Percentiles rank a stretch among this genome's conserved stretches.
phyloP scores from a whole-genome alignment of 2,888 invertebrate genomes.

The Tipula lateralis region DNA sequence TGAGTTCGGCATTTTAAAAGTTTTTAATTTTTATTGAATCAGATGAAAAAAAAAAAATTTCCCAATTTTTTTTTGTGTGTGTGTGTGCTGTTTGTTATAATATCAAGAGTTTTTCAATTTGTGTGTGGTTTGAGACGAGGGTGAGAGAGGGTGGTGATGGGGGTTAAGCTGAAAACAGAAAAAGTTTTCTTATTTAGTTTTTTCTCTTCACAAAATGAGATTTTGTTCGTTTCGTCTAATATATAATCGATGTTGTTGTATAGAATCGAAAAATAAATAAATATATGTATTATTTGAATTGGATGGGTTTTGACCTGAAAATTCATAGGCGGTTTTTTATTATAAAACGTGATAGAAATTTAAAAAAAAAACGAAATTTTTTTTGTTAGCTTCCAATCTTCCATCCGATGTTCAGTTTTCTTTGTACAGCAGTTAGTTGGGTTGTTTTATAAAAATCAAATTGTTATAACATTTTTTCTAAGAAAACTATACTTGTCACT shows the following conservation, averaged over 20 bases:
- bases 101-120: conserved; percentile 9
- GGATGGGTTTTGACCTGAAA: conserved; percentile 19
- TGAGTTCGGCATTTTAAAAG: conserved; percentile 5
- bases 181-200: background rate
- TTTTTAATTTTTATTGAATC: conserved; percentile 24
- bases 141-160: no score
- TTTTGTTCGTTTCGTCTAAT: background rate
- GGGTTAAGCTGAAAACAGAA: background rate
- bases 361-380: background rate
- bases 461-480: background rate
- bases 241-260: background rate
- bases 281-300: conserved; percentile 6
- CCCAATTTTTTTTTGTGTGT: background rate
- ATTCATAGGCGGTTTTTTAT: conserved; percentile 13
- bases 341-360: conserved; percentile 13
- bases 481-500: background rate
- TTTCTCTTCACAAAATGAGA: background rate
- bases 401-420: background rate
- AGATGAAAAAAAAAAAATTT: background rate
- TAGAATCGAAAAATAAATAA: background rate
- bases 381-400: background rate
- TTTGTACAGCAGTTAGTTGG: conserved; percentile 1
- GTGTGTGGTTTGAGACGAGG: no score
- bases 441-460: background rate
- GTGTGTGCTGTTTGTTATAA: no score